Base-by-base conservation (phyloP, 2,113 vertebrate species). In the Malurus melanocephalus region DNA sequence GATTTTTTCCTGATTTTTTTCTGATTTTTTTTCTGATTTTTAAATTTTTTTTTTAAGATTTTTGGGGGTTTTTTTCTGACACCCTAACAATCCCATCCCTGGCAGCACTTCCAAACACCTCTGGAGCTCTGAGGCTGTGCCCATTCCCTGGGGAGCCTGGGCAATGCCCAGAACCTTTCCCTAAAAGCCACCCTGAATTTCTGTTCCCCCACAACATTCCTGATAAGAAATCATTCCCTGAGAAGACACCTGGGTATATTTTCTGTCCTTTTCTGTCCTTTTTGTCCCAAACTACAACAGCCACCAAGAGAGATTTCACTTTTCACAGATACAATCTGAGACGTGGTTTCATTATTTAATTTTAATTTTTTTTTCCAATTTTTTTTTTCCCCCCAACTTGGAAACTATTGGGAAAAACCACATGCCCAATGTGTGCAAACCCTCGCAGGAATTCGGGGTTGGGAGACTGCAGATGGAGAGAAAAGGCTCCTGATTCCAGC, bases 401-500 rank as follows among this genome's bases (percentile, higher is more conserved):
- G 32, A 60, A 85, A 77, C 16, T n/a, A 48, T 68, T 69, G 13
- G 13, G 17, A 77, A 84, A 59, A 82, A 48, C 80, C 88, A 38
- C 38, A 38, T 38, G 82, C 92, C 56, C 91, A 82, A 92, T 94
- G 90, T 93, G 89, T 96, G 92, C 91, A 95, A 96, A 95, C 78
- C 93, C 85, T 92, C 5, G 27, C 78, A 11, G 87, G 86, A 82
- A 94, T 84, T 86, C 5, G 56, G 38, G 38, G 38, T 38, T 38
- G 38, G 81, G 88, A 95, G 93, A 90, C 95, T 95, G 95, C 93
- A 95, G 92, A 94, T 95, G 94, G 94, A 94, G 87, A 94, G 85
- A 96, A 94, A 94, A 94, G 90, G 88, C 95, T 94, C 88, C 95
- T 96, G 90, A 95, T 95, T 95, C 91, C 92, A 90, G 79, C 38